Conservation (phyloP, 2,113 vertebrate species). For the Aphelocoma coerulescens region DNA sequence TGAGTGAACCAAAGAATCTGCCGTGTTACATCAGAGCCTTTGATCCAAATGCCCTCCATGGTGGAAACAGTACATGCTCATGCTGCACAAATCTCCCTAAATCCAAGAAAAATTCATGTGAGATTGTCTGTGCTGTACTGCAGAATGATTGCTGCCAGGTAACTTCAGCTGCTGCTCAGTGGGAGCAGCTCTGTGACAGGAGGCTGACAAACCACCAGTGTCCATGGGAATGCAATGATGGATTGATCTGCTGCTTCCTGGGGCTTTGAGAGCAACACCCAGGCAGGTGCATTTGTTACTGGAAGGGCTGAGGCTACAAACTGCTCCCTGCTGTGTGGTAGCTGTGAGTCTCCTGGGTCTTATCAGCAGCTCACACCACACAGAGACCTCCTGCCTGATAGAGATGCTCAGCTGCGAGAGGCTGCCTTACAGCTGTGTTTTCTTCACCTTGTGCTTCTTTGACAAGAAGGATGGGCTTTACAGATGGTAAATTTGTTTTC, state of each 20-base stretch:
- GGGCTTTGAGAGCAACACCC: neutral
- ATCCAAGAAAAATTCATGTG: neutral
- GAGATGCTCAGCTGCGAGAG: neutral
- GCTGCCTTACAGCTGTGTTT: conserved; percentile 11
- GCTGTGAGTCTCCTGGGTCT: neutral
- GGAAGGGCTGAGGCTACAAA: neutral
- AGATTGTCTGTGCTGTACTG: neutral
- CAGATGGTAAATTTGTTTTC: neutral
- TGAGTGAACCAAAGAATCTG: neutral
- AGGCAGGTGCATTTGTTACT: neutral
- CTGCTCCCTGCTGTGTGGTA: neutral
- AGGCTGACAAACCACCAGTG: neutral
- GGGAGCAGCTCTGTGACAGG: neutral
- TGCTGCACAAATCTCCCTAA: neutral
- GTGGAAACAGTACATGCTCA: neutral
- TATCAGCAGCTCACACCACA: conserved; percentile 23
- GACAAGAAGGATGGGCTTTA: neutral
- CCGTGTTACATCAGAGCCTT: conserved; percentile 8
- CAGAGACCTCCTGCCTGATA: neutral
- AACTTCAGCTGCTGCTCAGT: neutral
- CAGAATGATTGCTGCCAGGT: neutral
- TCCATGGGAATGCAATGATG: neutral
- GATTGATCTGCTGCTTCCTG: neutral
- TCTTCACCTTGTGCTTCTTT: neutral
- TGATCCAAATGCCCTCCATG: conserved; percentile 1